Evolutionary conservation across 2,113 vertebrate genomes (phyloP).

Genomic region (Rhea pennata): DNA sequence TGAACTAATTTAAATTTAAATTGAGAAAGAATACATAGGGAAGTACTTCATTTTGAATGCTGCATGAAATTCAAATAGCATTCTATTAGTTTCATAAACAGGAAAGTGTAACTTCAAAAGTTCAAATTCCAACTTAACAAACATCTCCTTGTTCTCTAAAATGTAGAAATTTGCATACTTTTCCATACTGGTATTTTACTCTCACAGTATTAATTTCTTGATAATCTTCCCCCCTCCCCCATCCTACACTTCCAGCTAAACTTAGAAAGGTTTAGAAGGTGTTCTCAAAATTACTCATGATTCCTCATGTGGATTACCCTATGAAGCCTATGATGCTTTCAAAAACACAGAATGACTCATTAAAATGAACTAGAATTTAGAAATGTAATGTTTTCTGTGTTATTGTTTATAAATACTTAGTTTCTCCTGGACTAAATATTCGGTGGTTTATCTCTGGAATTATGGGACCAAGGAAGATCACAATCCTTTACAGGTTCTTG

Average conservation of each 20-base stretch:
- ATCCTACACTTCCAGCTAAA: background rate
- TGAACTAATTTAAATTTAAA: slow-evolving; percentile 57
- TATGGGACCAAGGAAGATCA: background rate
- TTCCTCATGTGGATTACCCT: background rate
- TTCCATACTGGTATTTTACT: background rate
- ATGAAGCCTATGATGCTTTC: background rate
- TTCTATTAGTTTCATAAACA: background rate
- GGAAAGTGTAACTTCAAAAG: background rate
- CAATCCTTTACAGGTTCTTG: slow-evolving; percentile 58
- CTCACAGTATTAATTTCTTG: background rate
- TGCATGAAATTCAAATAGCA: slow-evolving; percentile 5
- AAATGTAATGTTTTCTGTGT: background rate
- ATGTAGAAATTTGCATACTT: background rate
- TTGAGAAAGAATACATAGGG: background rate
- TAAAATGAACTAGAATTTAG: background rate
- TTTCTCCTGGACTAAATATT: background rate
- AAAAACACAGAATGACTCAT: background rate
- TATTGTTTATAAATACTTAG: slow-evolving; percentile 13
- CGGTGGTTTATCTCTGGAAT: background rate
- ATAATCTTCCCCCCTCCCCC: background rate
- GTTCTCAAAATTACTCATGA: background rate
- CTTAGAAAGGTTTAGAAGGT: background rate
- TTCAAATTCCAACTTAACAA: background rate
- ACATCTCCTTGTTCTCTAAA: background rate
- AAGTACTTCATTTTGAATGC: background rate